Base-by-base conservation (phyloP, 2,888 invertebrate genomes). In the Aporophyla nigra region DNA sequence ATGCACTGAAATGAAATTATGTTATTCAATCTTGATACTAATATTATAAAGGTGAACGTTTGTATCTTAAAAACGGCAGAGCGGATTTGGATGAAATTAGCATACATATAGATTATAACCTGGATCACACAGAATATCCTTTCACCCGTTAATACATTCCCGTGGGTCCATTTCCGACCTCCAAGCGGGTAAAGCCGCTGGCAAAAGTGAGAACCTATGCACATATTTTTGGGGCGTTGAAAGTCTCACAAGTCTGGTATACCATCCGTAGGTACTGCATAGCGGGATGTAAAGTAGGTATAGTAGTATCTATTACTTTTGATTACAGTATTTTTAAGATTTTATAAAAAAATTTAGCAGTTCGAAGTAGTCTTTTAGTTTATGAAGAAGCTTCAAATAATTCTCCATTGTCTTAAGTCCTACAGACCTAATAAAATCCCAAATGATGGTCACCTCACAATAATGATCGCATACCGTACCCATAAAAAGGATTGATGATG, bases 401-500 rank as follows among this genome's bases (percentile, higher is more conserved):
- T 16, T 53, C 16, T 27, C 3, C 0, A 1, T 51, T 51, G 0
- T n/a, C 33, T 6, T n/a, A n/a, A 33, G 6, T 3, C 6, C 4
- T n/a, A n/a, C 67, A 33, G 67, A 2, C 56, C 4, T 33, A 54
- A 19, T n/a, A n/a, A 33, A 54, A 12, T n/a, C 56, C 10, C 1
- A 80, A 81, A 67, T 63, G 53, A 65, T 89, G 84, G 90, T 79
- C 80, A 86, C 86, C 83, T 78, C 81, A 87, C 62, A 73, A 43
- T 84, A 85, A 89, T 86, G 84, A 86, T 83, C 79, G 82, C 83
- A 84, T 76, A 73, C 78, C 76, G 78, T 49, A 74, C 71, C 72
- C 58, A 85, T 88, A 90, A 88, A 87, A 84, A 81, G 85, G 87
- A 90, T 91, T 88, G 89, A 91, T 91, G 89, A 78, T 16, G 69